phyloP scores from a whole-genome alignment of 2,113 vertebrate species.

The Trematocara variabile region DNA sequence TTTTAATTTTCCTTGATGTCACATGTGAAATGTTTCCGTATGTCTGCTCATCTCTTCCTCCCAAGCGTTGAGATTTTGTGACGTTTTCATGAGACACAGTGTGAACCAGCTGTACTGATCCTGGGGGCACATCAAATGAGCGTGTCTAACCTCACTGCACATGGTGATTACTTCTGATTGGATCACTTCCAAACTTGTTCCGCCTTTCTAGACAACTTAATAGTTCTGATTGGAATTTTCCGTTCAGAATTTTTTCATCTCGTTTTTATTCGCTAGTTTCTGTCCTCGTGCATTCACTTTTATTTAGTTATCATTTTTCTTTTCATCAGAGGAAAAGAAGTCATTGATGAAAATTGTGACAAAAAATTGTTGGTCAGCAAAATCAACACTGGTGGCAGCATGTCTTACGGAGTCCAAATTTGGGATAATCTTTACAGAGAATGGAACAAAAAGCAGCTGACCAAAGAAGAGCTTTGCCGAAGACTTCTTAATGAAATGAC shows the following conservation, averaged over 20 bases:
- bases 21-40: neutral
- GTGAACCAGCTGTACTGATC: neutral
- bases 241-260: neutral
- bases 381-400: neutral
- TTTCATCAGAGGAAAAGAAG: neutral
- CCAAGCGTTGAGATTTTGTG: neutral
- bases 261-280: neutral
- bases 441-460: neutral
- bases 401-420: neutral
- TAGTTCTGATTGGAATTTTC: neutral
- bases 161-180: neutral
- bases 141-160: neutral
- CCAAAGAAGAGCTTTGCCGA: neutral
- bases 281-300: neutral
- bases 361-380: neutral
- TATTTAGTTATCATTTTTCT: neutral
- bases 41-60: neutral
- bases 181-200: neutral
- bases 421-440: neutral
- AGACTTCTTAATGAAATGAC: neutral
- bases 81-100: neutral
- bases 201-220: neutral
- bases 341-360: neutral
- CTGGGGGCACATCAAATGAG: neutral
- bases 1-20: neutral